Evolutionary conservation across 2,888 invertebrate genomes (phyloP), one percentile per base, ranked within the genome.

Genomic region (Trypoxylon attenuatum): DNA sequence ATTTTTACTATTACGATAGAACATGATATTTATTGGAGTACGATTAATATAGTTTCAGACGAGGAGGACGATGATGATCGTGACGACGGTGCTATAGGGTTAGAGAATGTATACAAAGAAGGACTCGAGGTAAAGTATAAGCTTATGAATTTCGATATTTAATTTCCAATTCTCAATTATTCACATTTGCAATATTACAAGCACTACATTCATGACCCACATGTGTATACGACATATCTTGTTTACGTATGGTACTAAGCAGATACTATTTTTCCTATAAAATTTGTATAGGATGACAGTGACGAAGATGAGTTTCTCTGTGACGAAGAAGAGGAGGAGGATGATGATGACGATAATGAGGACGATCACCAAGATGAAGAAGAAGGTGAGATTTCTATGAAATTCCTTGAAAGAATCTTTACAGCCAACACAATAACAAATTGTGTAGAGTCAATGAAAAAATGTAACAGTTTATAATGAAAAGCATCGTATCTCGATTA

Each of bases 101-200:
- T 94, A 67, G 91, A 91, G 62, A 90, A 91, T 81, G 91, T 93
- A 70, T 91, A 93, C 79, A 92, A 92, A 86, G 91, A 91, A 82
- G 90, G 92, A 77, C 89, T 89, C 78, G 92, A 88, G 88, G 93
- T 93, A 85, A 89, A 87, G 81, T 64, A n/a, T 38, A n/a, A n/a
- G n/a, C n/a, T n/a, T n/a, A n/a, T n/a, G n/a, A n/a, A n/a, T n/a
- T n/a, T n/a, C n/a, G n/a, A n/a, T n/a, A n/a, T n/a, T n/a, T n/a
- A n/a, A n/a, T n/a, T n/a, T n/a, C n/a, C n/a, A n/a, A n/a, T n/a
- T n/a, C n/a, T n/a, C n/a, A n/a, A n/a, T n/a, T n/a, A n/a, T n/a
- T n/a, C n/a, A n/a, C n/a, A n/a, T n/a, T n/a, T n/a, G n/a, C n/a
- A n/a, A n/a, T n/a, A n/a, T n/a, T n/a, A n/a, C n/a, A n/a, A n/a